Base-by-base conservation (phyloP, 2,797 vertebrate genomes). In the Aphelocoma californica region DNA sequence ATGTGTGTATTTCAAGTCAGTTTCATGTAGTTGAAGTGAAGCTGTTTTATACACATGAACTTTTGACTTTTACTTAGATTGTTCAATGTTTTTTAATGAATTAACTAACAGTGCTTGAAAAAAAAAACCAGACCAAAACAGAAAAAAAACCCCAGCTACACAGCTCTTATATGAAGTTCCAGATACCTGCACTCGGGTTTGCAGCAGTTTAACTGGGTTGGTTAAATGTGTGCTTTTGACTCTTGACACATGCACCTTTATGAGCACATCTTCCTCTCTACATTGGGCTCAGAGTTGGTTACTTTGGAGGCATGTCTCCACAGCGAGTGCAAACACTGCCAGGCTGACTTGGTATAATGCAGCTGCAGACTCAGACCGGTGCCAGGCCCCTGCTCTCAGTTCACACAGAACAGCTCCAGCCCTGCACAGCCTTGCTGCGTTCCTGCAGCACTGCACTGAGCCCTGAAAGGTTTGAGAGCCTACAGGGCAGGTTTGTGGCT, bases 111-210 rank as follows among this genome's bases (percentile, higher is more conserved):
- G 19, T 42, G 7, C 53, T 83, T 87, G n/a, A 44, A 88, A 57
- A 81, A 64, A 51, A 8, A 25, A 2, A 1, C 15, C 15, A 40
- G 53, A 75, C 19, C 11, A 73, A 54, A 75, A 12, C 6, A 51
- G 4, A 2, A 23, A 40, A 65, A 65, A 60, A 31, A 0, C 0
- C 0, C 7, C 13, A 58, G 7, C 28, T 54, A 14, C 45, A 16
- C 32, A 45, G 9, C 5, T 79, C 10, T 71, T 50, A 13, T 3
- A 26, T 7, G 3, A 84, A 72, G 24, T 93, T 90, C 38, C 42
- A 62, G 5, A 2, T 79, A 34, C 4, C 58, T 73, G 18, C n/a
- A 6, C 16, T 85, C 31, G 48, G 18, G 9, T 85, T 90, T 79
- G 48, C n/a, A 85, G n/a, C 71, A 56, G 45, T 73, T 78, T 56